Conservation (phyloP, 2,888 invertebrate species). For the Sepiola atlantica region DNA sequence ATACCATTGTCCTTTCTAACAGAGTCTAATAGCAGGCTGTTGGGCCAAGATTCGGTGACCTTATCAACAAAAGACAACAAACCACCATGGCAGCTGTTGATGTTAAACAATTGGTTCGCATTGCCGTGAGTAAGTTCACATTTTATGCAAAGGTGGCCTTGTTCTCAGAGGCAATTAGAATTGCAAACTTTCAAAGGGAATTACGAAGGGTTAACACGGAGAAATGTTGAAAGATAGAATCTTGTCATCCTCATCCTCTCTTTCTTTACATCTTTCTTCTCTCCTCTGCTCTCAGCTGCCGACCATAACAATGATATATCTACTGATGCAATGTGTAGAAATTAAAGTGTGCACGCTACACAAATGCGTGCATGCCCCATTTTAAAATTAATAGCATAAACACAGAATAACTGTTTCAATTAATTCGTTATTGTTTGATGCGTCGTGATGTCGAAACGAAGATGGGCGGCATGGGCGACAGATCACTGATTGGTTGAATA, state of each 20-base stretch:
- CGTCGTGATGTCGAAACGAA: neutral
- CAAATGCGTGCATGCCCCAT: neutral
- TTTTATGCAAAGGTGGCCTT: neutral
- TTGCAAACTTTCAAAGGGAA: neutral
- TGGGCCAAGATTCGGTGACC: neutral
- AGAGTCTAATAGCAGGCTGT: neutral
- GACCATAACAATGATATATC: neutral
- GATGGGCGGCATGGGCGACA: neutral
- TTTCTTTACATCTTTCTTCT: neutral
- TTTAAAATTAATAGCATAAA: constrained; percentile 32
- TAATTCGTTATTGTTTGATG: neutral
- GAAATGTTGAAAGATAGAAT: neutral
- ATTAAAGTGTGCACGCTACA: neutral
- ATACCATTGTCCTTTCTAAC: neutral
- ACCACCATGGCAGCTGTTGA: neutral
- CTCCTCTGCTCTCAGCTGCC: neutral
- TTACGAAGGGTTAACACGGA: neutral
- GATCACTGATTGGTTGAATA: neutral
- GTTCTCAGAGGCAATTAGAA: neutral
- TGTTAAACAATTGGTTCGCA: neutral
- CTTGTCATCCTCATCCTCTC: neutral
- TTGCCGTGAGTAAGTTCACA: neutral
- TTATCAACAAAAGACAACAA: neutral
- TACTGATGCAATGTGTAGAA: neutral
- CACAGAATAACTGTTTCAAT: neutral